Base-by-base conservation (phyloP, 2,113 vertebrate genomes). In the Heterotis niloticus region DNA sequence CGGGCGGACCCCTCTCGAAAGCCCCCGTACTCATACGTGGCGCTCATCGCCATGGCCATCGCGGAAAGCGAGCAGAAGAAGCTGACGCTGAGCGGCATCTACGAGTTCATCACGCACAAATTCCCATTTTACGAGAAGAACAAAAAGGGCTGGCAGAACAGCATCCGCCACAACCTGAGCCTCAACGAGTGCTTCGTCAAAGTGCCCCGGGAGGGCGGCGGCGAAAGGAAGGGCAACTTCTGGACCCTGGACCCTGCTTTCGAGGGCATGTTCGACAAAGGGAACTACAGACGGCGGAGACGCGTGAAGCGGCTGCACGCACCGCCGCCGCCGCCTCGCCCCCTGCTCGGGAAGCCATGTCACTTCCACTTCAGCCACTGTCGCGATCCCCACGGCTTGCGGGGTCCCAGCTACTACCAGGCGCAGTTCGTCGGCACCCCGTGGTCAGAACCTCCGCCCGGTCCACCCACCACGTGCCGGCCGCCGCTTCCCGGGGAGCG, bases 41-140 rank as follows among this genome's bases (percentile, higher is more conserved):
- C 89, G 0, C 82, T 91, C 62, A 91, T 92, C 79, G 81, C 87
- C 24, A 85, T 88, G 88, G 91, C 90, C 29, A 85, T 91, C 65
- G 80, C 80, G 0, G 83, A 83, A 70, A 91, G 91, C 79, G 86
- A 85, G 10, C 88, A 81, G 74, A 83, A 85, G 81, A 87, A 86
- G 0, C 81, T 92, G 10, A 80, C 90, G 0, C 82, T 92, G 10
- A 52, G 85, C 14, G 86, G 80, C 17, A 91, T 91, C 81, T 92
- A 90, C 80, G 78, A 81, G 10, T 87, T 81, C 83, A 89, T 91
- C 23, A 29, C 80, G 0, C 69, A 14, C 0, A 89, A 85, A 75
- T 92, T 90, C 76, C 91, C 91, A 0, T 91, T 86, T 80, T 90
- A 88, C 81, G 84, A 87, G 70, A 62, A 75, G 67, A 0, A 71